Base-by-base conservation (phyloP, 2,888 invertebrate genomes). In the Oscheius sp. region DNA sequence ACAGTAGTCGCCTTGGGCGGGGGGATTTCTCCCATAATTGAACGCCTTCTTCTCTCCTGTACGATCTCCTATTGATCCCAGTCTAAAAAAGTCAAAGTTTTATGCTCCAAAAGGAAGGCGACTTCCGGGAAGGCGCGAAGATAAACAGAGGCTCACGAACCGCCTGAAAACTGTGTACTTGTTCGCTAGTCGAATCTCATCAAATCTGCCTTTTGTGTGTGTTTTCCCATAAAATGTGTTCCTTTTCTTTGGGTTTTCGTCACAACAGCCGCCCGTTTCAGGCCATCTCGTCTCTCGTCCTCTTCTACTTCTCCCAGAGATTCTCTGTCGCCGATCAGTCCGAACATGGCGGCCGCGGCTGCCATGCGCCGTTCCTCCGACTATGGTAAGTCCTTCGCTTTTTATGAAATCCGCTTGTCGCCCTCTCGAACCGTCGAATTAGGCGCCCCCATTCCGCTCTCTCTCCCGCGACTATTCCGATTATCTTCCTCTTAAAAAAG, bases 331-430 rank as follows among this genome's bases (percentile, higher is more conserved):
- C 78, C 77, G 53, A n/a, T 66, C 35, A 77, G 77, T 45, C 80
- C 80, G 53, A 77, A 77, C 52, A 80, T 80, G 80, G 80, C 80
- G 58, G 80, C 80, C 18, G 75, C 80, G n/a, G 76, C 80, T 53
- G 76, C 80, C 58, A 58, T 80, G 35, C 76, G 80, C 18, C 73
- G 80, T 46, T 77, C 77, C 61, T 80, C 80, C 13, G 80, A 80
- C 56, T 80, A 80, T 69, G 80, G 80, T 69, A 41, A 55, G 69
- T 69, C 18, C 29, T 16, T 69, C 43, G 35, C 43, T 23, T 25
- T 53, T 41, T 55, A n/a, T 69, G 43, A 18, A n/a, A 23, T n/a
- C 18, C 46, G 35, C 58, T 69, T 49, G 35, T 58, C 25, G 53
- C 53, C 53, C 21, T 9, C 35, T 35, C 35, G 35, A 35, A 35